Base-by-base conservation (phyloP, 2,888 invertebrate species). In the Agrilus mali region DNA sequence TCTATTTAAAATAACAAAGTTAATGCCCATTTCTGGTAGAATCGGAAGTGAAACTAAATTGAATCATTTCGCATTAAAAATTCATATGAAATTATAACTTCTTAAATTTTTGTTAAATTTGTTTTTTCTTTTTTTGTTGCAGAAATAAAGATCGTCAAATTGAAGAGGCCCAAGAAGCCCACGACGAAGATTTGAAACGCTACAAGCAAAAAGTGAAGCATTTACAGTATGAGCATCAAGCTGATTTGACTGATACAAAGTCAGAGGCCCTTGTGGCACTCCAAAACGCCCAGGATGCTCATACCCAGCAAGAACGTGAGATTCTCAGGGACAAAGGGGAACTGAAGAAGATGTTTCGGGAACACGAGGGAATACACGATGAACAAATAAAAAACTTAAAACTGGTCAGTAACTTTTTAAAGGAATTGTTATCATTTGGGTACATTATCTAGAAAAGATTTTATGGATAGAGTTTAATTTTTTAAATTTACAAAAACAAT, bases 181-280 rank as follows among this genome's bases (percentile, higher is more conserved):
- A 93, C 60, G 89, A 93, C 60, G 79, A 81, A 27, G 84, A 93
- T 58, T 72, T 93, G 27, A 88, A 88, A 69, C 80, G 87, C 43
- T 87, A 87, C 58, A 87, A 88, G 59, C 93, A 94, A 60, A 93
- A 89, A 71, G 86, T 93, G 46, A 94, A 94, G 60, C 89, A 92
- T 69, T 69, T 94, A 36, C 82, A 90, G 64, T 93, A 88, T 66
- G 93, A 94, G 60, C 92, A 93, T 59, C 86, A 89, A 60, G 83
- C 82, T 45, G 81, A 85, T 59, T 74, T 87, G 44, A 83, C 89
- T 0, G 87, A 90, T 59, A 72, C 86, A 41, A 82, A 88, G 59
- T 88, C 89, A 10, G 89, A 92, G 59, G 80, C 82, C 22, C 74
- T 87, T 70, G 83, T 86, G 2, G 80, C 86, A 5, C 64, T 93